Evolutionary conservation across 2,888 invertebrate species (phyloP), one percentile per base, ranked within the genome.

Genomic region (Bimastos eiseni): DNA sequence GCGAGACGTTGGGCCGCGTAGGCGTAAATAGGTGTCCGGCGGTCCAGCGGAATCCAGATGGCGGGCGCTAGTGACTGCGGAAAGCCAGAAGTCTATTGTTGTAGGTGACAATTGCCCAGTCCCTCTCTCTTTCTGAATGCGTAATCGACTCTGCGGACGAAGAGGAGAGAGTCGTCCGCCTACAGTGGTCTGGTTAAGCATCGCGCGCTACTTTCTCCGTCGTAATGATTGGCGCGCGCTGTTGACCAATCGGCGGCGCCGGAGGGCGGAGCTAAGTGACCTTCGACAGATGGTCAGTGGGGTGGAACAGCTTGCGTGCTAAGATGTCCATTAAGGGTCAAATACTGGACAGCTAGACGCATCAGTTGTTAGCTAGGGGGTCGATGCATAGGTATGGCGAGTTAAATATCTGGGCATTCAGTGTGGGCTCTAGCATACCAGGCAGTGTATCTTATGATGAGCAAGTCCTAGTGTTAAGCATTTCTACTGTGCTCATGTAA

Each of bases 31-130:
- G 8, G 49, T 49, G 49, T 49, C 49, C 24, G 49, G 49, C 49
- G 24, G 49, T 49, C 49, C 49, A 49, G 49, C 49, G 49, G 70
- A 30, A 70, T 70, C 70, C 70, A 70, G n/a, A 70, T 70, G 70
- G n/a, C n/a, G 70, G 70, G 30, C n/a, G n/a, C 30, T 70, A 11
- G n/a, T 70, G 70, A n/a, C 70, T 13, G 70, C 70, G n/a, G 30
- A 70, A n/a, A n/a, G 70, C 70, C 30, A 70, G 70, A 70, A 70
- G 70, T 70, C 70, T 70, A 70, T 70, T 70, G 70, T 70, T 70
- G 70, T n/a, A 70, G n/a, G 70, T 70, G 70, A 70, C 70, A 70
- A 70, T 70, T n/a, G 70, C 0, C 70, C n/a, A n/a, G 70, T n/a
- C n/a, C 70, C 1, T n/a, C n/a, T n/a, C n/a, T n/a, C n/a, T n/a